Conservation (phyloP, 2,113 vertebrate genomes). For the Sinocyclocheilus grahami region DNA sequence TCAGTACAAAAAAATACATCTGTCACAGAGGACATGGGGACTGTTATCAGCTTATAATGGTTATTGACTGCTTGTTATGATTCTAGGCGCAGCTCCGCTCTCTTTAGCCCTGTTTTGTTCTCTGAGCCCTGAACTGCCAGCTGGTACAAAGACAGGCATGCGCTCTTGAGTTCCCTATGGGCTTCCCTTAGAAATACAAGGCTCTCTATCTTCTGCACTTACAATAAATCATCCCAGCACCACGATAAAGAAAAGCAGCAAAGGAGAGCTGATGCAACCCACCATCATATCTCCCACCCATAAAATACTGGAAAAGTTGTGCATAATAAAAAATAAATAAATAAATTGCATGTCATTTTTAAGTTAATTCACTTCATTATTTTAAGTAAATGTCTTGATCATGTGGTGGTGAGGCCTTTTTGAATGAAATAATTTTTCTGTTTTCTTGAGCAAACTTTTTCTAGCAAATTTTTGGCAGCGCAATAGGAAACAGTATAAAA, state of each 20-base stretch:
- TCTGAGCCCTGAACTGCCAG: conserved; percentile 25
- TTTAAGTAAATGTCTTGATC: background rate
- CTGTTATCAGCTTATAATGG: conserved; percentile 38
- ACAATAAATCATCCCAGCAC: background rate
- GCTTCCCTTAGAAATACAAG: conserved; percentile 30
- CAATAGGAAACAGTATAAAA: background rate
- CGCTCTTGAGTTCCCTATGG: conserved; percentile 24
- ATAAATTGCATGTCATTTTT: background rate
- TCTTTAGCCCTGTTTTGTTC: conserved; percentile 45
- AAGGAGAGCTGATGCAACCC: background rate
- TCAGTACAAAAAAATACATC: conserved; percentile 10
- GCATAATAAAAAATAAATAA: background rate
- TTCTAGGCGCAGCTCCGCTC: background rate
- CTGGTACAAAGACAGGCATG: conserved; percentile 32
- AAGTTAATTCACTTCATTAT: background rate
- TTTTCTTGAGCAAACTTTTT: background rate
- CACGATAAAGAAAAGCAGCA: background rate
- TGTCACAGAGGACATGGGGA: conserved; percentile 27
- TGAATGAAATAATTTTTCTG: background rate
- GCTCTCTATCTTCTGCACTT: conserved; percentile 32
- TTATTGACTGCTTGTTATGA: conserved; percentile 42
- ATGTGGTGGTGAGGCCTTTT: background rate
- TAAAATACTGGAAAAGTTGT: background rate
- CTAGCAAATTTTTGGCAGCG: background rate
- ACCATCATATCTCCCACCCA: background rate